Evolutionary conservation across 1,140 invertebrate species (phyloP), one percentile per base, ranked within the genome.

Genomic region (Neodiprion pinetum): DNA sequence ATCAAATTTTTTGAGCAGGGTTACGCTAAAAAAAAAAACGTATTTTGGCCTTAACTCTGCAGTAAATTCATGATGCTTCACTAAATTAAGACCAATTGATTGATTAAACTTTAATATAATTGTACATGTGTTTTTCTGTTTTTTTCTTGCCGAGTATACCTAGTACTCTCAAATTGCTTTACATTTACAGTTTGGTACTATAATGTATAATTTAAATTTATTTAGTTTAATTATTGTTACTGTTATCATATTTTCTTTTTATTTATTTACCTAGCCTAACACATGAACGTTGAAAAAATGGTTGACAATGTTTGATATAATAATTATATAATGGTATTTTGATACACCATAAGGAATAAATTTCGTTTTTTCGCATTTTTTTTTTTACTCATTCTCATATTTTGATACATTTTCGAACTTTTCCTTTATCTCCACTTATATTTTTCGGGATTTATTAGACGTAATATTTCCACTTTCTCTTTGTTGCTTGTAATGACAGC

Each of bases 221-320:
- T 9, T 61, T 61, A 14, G 4, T 61, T 61, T 61, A 14, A 14
- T 5, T 9, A 14, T 61, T 61, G 11, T 61, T 61, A 40, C 28
- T 61, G 11, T 61, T 61, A 49, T 76, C 21, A 72, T 76, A 50
- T 70, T 75, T 72, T 21, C 67, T 40, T 40, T 40, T 40, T 40
- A 40, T 40, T 40, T 40, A 11, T 65, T 76, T n/a, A 76, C 66
- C 81, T 82, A 82, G 68, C 73, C 80, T 83, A 83, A 83, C 82
- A 81, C 74, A 74, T 79, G 80, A 83, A 83, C 76, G 79, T 77
- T 80, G 73, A 77, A 81, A 76, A 81, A 82, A 80, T 75, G 79
- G 76, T 83, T 83, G 81, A 83, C 76, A 83, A 83, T 83, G 74
- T 75, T 23, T 74, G 74, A 61, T 61, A 14, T 8, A 61, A 61